These are phyloP conservation scores for Peucedramus taeniatus DNA, from an alignment of 2,113 vertebrate species.

Conservation along the genomic window DNA sequence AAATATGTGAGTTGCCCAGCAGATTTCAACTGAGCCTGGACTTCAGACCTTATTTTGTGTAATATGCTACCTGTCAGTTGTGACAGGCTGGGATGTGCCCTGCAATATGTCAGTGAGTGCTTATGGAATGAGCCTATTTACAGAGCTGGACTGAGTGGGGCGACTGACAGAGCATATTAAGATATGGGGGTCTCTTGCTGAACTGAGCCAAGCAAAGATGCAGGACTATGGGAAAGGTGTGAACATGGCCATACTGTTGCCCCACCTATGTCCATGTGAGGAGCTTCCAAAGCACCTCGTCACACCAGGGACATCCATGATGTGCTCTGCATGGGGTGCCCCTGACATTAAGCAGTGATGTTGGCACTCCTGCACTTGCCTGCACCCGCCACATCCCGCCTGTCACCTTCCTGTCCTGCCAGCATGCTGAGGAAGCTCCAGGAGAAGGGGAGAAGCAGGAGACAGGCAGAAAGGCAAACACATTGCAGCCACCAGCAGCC, in stretches of 20 bases:
- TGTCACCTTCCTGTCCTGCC: background rate
- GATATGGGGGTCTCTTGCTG: background rate
- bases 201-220: accelerated
- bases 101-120: background rate
- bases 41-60: background rate
- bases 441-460: background rate
- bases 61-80: background rate
- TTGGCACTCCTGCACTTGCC: background rate
- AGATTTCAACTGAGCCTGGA: background rate
- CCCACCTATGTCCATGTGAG: accelerated
- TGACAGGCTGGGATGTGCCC: background rate
- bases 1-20: background rate
- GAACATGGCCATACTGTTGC: background rate
- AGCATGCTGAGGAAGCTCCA: background rate
- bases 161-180: background rate
- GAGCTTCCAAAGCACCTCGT: background rate
- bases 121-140: background rate
- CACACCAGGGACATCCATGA: accelerated
- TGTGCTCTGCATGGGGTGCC: background rate
- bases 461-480: background rate
- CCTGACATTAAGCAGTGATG: background rate
- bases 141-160: background rate
- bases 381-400: accelerated
- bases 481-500: background rate
- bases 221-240: background rate